phyloP scores from a whole-genome alignment of 2,888 invertebrate genomes.

The Lamproptera curius region DNA sequence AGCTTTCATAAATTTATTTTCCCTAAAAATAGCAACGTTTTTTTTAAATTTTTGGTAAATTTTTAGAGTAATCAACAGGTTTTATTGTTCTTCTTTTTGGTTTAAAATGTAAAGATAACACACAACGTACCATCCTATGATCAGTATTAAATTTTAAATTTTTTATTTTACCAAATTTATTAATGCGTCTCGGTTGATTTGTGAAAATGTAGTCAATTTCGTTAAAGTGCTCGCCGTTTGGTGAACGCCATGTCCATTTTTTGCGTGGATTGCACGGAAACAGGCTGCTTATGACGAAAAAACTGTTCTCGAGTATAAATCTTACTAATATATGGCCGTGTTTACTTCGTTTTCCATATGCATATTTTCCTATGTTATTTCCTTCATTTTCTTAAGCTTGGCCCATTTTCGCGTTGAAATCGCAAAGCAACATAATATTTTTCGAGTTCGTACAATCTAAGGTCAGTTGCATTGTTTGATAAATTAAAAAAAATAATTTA shows the following conservation, averaged over 20 bases:
- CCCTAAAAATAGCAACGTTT: not conserved
- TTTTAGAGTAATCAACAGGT: not conserved
- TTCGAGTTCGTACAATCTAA: not conserved
- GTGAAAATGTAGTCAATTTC: not conserved
- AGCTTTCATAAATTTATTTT: not conserved
- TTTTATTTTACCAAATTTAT: not conserved
- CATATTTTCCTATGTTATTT: not conserved
- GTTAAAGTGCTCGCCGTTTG: too few relatives aligned
- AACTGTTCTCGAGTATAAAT: too few relatives aligned
- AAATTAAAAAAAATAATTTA: too few relatives aligned
- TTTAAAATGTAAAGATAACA: not conserved
- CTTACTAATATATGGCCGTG: too few relatives aligned
- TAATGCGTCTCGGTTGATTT: not conserved
- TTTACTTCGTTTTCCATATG: not conserved
- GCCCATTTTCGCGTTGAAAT: not conserved
- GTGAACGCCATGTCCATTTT: too few relatives aligned
- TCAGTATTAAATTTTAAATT: not conserved
- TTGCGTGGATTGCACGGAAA: too few relatives aligned
- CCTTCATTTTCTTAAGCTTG: not conserved
- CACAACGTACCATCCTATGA: not conserved
- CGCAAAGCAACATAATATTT: not conserved
- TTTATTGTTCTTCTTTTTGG: not conserved
- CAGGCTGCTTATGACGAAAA: too few relatives aligned
- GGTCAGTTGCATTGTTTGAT: not conserved
- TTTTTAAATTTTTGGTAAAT: not conserved